Conservation (phyloP, 2,113 vertebrate species). For the Gallinago undulata region DNA sequence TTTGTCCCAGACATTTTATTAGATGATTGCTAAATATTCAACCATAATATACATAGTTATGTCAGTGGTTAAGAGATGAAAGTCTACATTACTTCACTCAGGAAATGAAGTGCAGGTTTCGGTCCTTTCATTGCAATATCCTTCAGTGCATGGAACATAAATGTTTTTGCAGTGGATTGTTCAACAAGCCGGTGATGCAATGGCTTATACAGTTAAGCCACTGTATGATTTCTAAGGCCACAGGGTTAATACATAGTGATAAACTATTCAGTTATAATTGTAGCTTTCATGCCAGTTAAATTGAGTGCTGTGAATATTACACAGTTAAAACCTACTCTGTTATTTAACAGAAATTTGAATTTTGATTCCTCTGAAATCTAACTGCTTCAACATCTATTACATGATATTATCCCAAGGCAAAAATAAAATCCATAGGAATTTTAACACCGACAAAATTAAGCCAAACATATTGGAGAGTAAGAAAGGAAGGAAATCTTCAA, state of each 20-base stretch:
- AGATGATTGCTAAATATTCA: slow-evolving; percentile 29
- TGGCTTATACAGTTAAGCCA: slow-evolving; percentile 17
- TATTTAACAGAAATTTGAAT: slow-evolving; percentile 50
- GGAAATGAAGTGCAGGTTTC: slow-evolving; percentile 60
- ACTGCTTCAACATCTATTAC: not conserved
- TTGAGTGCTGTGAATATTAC: slow-evolving; percentile 16
- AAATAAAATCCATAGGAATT: not conserved
- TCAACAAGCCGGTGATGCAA: slow-evolving; percentile 44
- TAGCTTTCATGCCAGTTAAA: slow-evolving; percentile 28
- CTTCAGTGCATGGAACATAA: slow-evolving; percentile 24
- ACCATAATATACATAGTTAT: slow-evolving; percentile 30
- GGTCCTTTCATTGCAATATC: slow-evolving; percentile 47
- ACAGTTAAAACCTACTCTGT: slow-evolving; percentile 36
- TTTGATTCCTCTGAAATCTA: slow-evolving; percentile 14
- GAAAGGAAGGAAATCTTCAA: not conserved
- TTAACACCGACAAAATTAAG: not conserved
- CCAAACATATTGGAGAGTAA: not conserved
- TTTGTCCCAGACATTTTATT: slow-evolving; percentile 42
- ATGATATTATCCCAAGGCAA: not conserved
- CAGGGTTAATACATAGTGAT: slow-evolving; percentile 59
- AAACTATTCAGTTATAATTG: slow-evolving; percentile 60
- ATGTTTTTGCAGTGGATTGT: slow-evolving; percentile 44
- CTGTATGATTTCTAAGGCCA: slow-evolving; percentile 29
- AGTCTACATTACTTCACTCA: slow-evolving; percentile 26
- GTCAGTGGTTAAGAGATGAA: slow-evolving; percentile 58